These are phyloP conservation scores for Cephus nigrinus DNA, from an alignment of 2,888 invertebrate genomes.

Conservation along the genomic window DNA sequence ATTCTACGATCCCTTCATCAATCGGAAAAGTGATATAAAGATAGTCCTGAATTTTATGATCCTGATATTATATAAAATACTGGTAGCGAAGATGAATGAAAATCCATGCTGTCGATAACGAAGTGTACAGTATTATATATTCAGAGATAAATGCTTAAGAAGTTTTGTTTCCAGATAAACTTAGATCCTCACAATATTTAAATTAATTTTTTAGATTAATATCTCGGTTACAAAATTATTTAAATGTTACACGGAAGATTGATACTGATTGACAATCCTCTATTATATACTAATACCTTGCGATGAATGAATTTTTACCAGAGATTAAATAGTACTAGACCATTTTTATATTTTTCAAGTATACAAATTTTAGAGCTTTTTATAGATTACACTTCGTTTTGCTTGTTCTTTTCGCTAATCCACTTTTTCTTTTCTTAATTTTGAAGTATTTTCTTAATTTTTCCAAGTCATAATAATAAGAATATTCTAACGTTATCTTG, in stretches of 20 bases:
- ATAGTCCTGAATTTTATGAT: neutral
- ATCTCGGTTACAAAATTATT: neutral
- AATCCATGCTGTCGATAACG: neutral
- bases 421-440: too few relatives aligned
- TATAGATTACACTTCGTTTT: neutral
- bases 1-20: neutral
- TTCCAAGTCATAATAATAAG: neutral
- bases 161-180: neutral
- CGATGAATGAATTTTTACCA: neutral
- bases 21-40: neutral
- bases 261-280: neutral
- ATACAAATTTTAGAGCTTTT: neutral
- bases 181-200: neutral
- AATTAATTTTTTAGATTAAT: neutral
- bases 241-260: neutral
- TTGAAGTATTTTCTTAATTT: neutral
- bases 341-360: neutral
- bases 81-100: neutral
- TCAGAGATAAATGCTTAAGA: neutral
- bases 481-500: neutral
- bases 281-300: neutral
- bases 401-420: neutral
- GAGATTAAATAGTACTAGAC: neutral
- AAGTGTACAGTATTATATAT: neutral
- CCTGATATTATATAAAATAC: neutral